Base-by-base conservation (phyloP, 2,113 vertebrate species). In the Nothobranchius kuhntae region DNA sequence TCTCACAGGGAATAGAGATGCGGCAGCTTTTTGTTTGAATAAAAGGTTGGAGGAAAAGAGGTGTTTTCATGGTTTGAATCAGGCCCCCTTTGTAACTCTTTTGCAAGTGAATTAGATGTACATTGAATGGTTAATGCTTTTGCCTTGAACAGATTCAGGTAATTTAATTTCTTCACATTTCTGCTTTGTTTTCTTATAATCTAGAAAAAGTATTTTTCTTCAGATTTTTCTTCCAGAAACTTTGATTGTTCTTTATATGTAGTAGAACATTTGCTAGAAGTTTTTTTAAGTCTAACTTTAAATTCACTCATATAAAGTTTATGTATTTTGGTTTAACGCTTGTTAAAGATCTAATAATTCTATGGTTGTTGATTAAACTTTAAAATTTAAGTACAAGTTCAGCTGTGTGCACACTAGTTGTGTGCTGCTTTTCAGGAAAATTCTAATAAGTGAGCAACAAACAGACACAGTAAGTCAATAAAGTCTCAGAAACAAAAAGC, bases 11-110 rank as follows among this genome's bases (percentile, higher is more conserved):
- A 84, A 75, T 63, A 73, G 82, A 85, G 75, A 86, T 71, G 83
- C 68, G 13, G 64, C 77, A 77, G 83, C 63, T 78, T 80, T 88
- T 89, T 87, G 88, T 90, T 79, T 69, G 69, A 54, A 66, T 85
- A 82, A 84, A 85, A 80, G 77, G 68, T 78, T 80, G 65, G 54
- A 75, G 67, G 68, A 48, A 87, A 87, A 87, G 69, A 78, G 68
- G 76, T 55, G 81, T 89, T 85, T 89, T 90, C 84, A 89, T 86
- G 86, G 82, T 45, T 61, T 88, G 85, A 90, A 86, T 85, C 59
- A 3, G 75, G 76, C 82, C 87, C 84, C 79, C 80, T 47, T 13
- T 63, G 77, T 56, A 73, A 77, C 80, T 86, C 82, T 67, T 85
- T 82, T 84, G 84, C 82, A 82, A 86, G 65, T 81, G 85, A 86